These are phyloP conservation scores for Nilaparvata lugens DNA, from an alignment of 1,140 invertebrate species.

Conservation along the genomic window DNA sequence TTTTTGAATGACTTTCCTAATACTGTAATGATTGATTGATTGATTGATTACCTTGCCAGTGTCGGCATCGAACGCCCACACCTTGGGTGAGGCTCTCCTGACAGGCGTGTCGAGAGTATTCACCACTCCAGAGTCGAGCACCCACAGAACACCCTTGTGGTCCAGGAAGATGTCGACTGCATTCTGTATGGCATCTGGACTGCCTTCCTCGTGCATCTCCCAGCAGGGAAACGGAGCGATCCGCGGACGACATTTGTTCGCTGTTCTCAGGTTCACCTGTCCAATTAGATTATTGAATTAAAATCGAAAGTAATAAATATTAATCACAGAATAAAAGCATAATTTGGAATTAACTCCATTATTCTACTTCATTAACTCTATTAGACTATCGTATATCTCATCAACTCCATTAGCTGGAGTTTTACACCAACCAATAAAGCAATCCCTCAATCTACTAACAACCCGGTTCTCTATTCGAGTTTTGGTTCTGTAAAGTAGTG, in stretches of 20 bases:
- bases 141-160: constrained; percentile 51
- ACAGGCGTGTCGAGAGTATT: constrained; percentile 52
- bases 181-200: constrained; percentile 48
- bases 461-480: too few relatives aligned
- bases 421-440: too few relatives aligned
- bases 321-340: not conserved
- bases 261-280: constrained; percentile 38
- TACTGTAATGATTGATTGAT: too few relatives aligned
- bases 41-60: constrained; percentile 39
- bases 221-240: constrained; percentile 51
- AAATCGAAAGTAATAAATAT: constrained; percentile 7
- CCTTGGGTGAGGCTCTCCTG: constrained; percentile 52
- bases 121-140: constrained; percentile 53
- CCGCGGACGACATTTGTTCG: constrained; percentile 36
- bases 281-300: constrained; percentile 33
- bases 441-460: too few relatives aligned
- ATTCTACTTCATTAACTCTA: too few relatives aligned
- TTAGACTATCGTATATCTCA: too few relatives aligned
- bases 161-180: constrained; percentile 50
- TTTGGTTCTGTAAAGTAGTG: too few relatives aligned
- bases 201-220: constrained; percentile 50
- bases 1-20: too few relatives aligned
- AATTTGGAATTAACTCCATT: not conserved
- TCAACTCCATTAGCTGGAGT: too few relatives aligned
- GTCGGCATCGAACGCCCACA: constrained; percentile 49